These are phyloP conservation scores for Cygnus olor DNA, from an alignment of 2,797 vertebrate species.

Conservation along the genomic window DNA sequence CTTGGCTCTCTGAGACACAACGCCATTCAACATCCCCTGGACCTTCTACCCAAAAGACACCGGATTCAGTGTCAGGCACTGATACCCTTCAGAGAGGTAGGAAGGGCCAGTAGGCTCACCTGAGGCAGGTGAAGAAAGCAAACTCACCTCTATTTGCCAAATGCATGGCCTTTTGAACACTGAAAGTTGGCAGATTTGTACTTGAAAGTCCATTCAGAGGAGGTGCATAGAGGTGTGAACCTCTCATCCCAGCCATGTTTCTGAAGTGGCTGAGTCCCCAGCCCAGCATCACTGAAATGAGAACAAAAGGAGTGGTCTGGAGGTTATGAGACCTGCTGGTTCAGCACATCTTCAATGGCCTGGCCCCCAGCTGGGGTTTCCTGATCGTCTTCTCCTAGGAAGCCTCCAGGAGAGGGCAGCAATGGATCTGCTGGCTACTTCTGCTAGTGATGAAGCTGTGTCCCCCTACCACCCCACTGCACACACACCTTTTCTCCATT, in stretches of 20 bases:
- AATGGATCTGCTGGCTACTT: slow-evolving; percentile 56
- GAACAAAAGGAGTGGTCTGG: neutral
- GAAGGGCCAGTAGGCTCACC: neutral
- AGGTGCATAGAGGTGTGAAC: neutral
- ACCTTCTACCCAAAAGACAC: neutral
- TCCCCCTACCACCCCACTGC: accelerated
- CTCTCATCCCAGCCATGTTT: neutral
- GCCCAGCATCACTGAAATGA: neutral
- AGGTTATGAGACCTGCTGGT: neutral
- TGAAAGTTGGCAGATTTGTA: neutral
- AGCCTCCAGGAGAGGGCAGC: slow-evolving; percentile 74
- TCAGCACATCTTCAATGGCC: neutral
- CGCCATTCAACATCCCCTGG: neutral
- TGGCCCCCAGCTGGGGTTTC: neutral
- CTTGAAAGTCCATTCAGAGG: neutral
- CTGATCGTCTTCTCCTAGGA: slow-evolving; percentile 17
- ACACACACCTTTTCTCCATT: neutral
- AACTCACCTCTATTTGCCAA: neutral
- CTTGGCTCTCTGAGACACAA: neutral
- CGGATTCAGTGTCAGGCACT: neutral
- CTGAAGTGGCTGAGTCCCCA: neutral
- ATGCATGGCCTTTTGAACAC: neutral
- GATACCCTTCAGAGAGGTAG: neutral
- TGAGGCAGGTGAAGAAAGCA: neutral
- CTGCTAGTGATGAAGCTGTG: neutral